Conservation (phyloP, 2,113 vertebrate species). For the Hemiprocne comata region DNA sequence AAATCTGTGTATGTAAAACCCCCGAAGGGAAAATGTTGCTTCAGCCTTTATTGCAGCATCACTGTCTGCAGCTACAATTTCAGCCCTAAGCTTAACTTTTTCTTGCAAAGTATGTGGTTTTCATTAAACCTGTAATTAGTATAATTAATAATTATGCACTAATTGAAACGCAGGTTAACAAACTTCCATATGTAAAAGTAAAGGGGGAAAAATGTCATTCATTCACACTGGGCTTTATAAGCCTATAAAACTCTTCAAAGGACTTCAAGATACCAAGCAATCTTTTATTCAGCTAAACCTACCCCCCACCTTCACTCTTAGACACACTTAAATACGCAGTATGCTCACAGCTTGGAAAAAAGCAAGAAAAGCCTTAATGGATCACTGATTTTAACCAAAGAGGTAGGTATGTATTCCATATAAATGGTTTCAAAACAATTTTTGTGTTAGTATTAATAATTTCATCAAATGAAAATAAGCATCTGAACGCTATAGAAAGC, state of each 20-base stretch:
- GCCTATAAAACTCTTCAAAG: slow-evolving; percentile 88
- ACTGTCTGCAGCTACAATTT: slow-evolving; percentile 34
- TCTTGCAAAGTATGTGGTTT: slow-evolving; percentile 59
- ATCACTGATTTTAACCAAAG: slow-evolving; percentile 83
- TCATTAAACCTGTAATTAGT: slow-evolving; percentile 75
- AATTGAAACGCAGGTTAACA: slow-evolving; percentile 81
- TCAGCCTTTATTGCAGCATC: slow-evolving; percentile 22
- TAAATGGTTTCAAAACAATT: slow-evolving; percentile 78
- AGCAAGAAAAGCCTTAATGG: slow-evolving; percentile 80
- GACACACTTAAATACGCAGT: slow-evolving; percentile 84
- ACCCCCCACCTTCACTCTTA: slow-evolving; percentile 81
- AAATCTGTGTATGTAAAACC: slow-evolving; percentile 10
- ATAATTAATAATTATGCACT: slow-evolving; percentile 83
- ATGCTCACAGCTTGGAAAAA: slow-evolving; percentile 81
- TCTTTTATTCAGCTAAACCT: slow-evolving; percentile 85
- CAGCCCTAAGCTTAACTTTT: slow-evolving; percentile 54
- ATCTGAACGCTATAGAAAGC: slow-evolving; percentile 48
- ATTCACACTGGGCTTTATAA: slow-evolving; percentile 81
- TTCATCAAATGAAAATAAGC: slow-evolving; percentile 76
- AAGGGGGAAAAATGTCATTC: slow-evolving; percentile 72
- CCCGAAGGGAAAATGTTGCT: neutral
- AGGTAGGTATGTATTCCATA: slow-evolving; percentile 73
- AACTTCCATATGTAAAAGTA: slow-evolving; percentile 77
- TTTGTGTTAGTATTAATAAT: slow-evolving; percentile 81
- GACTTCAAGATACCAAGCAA: slow-evolving; percentile 83